These are phyloP conservation scores for Zapornia atra DNA, from an alignment of 2,113 vertebrate species.

Conservation along the genomic window DNA sequence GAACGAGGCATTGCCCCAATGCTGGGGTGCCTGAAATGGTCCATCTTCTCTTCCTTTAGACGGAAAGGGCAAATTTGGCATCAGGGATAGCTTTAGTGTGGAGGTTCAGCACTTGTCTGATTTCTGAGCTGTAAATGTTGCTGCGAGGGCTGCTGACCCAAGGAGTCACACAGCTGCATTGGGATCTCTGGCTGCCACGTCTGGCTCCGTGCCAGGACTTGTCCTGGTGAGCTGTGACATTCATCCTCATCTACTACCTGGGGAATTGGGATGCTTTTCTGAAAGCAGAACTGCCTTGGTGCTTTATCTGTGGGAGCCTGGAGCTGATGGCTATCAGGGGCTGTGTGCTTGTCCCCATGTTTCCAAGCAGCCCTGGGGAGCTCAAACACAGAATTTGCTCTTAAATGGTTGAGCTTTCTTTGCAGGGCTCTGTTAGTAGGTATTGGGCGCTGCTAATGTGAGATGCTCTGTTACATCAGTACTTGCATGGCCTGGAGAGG, in stretches of 20 bases:
- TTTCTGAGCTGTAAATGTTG: background rate
- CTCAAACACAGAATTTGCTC: background rate
- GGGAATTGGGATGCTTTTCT: background rate
- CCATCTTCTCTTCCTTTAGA: background rate
- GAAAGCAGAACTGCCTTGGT: accelerated
- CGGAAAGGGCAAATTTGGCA: background rate
- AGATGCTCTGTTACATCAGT: accelerated
- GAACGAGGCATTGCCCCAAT: background rate
- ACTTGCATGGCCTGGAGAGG: background rate
- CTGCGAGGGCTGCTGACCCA: background rate
- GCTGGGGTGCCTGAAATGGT: background rate
- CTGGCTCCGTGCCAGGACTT: background rate
- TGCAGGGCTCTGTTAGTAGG: accelerated
- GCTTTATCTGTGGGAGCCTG: background rate
- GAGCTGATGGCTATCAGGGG: background rate
- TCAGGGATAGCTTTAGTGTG: background rate
- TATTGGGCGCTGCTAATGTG: background rate
- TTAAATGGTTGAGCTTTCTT: accelerated
- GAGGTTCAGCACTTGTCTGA: background rate
- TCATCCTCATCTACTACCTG: background rate
- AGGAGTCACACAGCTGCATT: accelerated
- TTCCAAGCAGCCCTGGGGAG: background rate
- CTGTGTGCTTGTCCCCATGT: background rate
- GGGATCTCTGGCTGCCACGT: background rate
- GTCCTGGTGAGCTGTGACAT: background rate